Conservation (phyloP, 2,888 invertebrate genomes). For the Incurvaria masculella region DNA sequence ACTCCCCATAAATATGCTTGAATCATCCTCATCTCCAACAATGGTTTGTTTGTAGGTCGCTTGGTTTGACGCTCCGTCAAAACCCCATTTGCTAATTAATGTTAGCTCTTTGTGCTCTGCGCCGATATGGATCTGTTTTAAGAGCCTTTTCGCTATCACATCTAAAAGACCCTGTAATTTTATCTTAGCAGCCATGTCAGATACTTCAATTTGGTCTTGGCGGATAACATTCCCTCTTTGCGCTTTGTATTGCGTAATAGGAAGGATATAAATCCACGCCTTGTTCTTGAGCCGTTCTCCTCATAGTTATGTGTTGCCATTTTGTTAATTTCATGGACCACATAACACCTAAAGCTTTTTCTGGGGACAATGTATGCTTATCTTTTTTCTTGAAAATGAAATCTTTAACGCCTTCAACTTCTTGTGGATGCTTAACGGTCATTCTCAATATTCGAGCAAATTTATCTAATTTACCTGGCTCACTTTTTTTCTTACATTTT, state of each 20-base stretch:
- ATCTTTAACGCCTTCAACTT: background rate
- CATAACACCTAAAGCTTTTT: constrained; percentile 3
- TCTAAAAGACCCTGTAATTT: constrained; percentile 4
- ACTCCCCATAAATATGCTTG: background rate
- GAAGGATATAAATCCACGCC: constrained; percentile 1
- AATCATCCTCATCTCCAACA: background rate
- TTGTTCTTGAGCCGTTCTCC: constrained; percentile 1
- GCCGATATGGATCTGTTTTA: background rate
- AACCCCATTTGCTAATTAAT: constrained; percentile 6
- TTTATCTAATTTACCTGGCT: too few relatives aligned
- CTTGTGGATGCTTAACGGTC: background rate
- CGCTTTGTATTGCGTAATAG: constrained; percentile 3
- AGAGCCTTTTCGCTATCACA: constrained; percentile 1
- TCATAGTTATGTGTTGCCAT: constrained; percentile 4
- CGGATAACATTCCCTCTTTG: constrained; percentile 4
- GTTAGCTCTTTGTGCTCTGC: background rate
- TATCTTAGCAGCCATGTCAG: constrained; percentile 1
- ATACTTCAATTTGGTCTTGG: background rate
- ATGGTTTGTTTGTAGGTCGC: background rate
- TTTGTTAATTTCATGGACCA: constrained; percentile 2
- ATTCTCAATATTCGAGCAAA: too few relatives aligned
- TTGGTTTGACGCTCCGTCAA: constrained; percentile 5
- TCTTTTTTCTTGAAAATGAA: background rate
- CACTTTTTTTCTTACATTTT: too few relatives aligned
- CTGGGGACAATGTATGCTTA: background rate